Percentiles rank a stretch among this genome's conserved stretches.
These are phyloP conservation scores for Silurus lanzhouensis DNA, from an alignment of 2,797 vertebrate genomes.

Conservation along the genomic window DNA sequence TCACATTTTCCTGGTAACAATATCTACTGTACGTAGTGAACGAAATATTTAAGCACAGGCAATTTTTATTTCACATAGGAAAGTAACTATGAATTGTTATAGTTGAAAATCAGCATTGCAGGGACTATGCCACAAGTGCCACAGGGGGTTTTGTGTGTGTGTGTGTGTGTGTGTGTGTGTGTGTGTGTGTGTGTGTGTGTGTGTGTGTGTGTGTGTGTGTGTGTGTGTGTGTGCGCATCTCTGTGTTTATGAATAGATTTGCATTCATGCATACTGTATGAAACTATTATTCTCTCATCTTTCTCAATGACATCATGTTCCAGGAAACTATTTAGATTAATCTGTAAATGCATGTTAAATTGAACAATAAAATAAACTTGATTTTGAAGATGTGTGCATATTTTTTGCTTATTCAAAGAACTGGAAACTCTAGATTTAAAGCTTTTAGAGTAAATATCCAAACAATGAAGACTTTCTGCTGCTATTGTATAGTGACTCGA, in stretches of 20 bases:
- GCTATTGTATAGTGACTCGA: no score
- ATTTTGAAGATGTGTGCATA: neutral
- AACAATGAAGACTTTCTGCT: neutral
- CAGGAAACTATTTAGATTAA: neutral
- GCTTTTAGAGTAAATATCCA: neutral
- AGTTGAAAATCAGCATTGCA: constrained; percentile 28
- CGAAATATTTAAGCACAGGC: neutral
- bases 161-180: constrained; percentile 5
- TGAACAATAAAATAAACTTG: neutral
- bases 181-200: constrained; percentile 6
- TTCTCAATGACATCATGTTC: neutral
- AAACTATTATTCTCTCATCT: neutral
- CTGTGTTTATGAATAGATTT: constrained; percentile 25
- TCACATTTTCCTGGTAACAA: neutral
- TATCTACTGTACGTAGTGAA: neutral
- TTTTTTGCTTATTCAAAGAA: neutral
- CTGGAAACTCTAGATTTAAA: neutral
- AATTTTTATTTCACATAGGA: constrained; percentile 17
- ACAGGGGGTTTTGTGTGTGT: neutral
- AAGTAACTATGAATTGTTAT: constrained; percentile 13
- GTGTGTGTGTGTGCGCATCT: constrained; percentile 39
- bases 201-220: neutral
- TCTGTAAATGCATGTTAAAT: neutral
- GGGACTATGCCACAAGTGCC: constrained; percentile 12
- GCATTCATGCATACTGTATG: constrained; percentile 28